Percentiles rank a stretch among this genome's conserved stretches.
Evolutionary conservation across 2,113 vertebrate species (phyloP).

Genomic region (Rhinogobius similis): DNA sequence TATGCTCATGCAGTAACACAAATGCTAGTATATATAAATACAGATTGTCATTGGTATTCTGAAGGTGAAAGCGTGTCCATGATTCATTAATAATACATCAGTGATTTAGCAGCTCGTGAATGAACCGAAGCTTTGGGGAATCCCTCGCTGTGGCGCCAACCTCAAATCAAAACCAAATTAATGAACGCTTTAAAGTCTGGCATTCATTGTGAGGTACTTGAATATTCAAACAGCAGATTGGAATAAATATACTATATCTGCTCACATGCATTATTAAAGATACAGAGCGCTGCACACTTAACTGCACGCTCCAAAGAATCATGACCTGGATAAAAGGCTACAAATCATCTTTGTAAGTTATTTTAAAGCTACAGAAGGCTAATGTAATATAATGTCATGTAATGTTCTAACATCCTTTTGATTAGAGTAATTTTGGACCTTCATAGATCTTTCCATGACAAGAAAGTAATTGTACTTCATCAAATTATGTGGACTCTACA

Average conservation of each 20-base stretch:
- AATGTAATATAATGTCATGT: too few species aligned
- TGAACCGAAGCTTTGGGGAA: conserved; percentile 40
- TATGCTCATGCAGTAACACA: conserved; percentile 33
- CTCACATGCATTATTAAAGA: conserved; percentile 2
- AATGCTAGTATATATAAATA: conserved; percentile 14
- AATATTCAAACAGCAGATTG: conserved; percentile 6
- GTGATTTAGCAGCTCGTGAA: conserved; percentile 24
- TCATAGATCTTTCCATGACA: background rate
- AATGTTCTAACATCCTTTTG: too few species aligned
- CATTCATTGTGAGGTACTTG: background rate
- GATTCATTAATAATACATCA: conserved; percentile 57
- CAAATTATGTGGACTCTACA: background rate
- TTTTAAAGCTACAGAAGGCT: background rate
- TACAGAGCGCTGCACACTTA: background rate
- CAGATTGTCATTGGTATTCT: conserved; percentile 31
- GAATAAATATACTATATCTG: conserved; percentile 5
- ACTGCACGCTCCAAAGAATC: conserved; percentile 6
- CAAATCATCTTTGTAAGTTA: background rate
- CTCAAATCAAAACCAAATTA: background rate
- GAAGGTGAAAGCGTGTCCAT: conserved; percentile 34
- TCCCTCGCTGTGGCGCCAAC: conserved; percentile 22
- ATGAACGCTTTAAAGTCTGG: background rate
- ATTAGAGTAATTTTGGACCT: background rate
- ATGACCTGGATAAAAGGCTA: background rate
- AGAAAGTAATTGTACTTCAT: background rate